Evolutionary conservation across 2,113 vertebrate species (phyloP), one percentile per base, ranked within the genome.

Genomic region (Toxotes chatareus): DNA sequence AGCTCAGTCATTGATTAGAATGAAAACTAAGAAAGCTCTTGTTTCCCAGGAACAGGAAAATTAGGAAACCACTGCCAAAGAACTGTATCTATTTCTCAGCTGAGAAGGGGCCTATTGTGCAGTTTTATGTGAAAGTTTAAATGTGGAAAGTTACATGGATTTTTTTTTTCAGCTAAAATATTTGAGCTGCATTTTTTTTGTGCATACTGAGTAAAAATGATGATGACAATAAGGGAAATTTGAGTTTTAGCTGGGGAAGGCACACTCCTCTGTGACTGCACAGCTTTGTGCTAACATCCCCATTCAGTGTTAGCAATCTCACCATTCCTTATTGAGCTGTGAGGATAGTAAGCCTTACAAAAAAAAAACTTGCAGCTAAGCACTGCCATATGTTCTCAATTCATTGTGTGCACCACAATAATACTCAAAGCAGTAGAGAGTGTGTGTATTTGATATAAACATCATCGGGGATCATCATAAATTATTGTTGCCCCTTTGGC

Each of bases 391-490:
- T 90, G 86, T 87, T 86, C 72, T 83, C 77, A 31, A 82, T 85
- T 85, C 80, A 85, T 79, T 19, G 59, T 77, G 66, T 77, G 80
- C 16, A 16, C 76, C 64, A 72, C 74, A 76, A 90, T 88, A 89
- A 91, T 90, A 85, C 64, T 82, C 56, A 84, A 86, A 84, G 77
- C 76, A 21, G 49, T 34, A 80, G 55, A 75, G 57, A 47, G 74
- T 85, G 73, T 83, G 81, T 85, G 75, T 75, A 78, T 89, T 85
- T 67, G 51, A 88, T 88, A 84, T 84, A 85, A 87, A 90, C 57
- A 75, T 81, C 79, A 80, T 75, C 44, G 23, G 70, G 74, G 89
- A 83, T 88, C 75, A 86, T 90, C 76, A 85, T 88, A 89, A 90
- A 87, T 89, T 82, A 85, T 78, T 81, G 42, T 85, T 76, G 62